phyloP scores from a whole-genome alignment of 53 echinoderm and acorn worm species.

The Echinarachnius parma region DNA sequence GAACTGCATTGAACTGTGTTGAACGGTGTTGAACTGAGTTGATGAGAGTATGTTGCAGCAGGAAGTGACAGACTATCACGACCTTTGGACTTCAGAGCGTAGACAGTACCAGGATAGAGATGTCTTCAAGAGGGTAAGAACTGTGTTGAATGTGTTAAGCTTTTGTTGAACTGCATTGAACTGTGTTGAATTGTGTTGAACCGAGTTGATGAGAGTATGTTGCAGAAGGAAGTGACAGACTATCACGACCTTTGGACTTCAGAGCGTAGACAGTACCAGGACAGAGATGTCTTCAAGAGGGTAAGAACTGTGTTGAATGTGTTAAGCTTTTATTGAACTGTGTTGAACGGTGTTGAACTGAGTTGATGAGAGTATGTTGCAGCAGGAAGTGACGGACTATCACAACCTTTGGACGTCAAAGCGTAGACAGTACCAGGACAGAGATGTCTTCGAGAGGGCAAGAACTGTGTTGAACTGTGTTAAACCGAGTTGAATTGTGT shows the following conservation, averaged over 20 bases:
- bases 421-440: constrained; percentile 56
- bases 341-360: no score
- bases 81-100: constrained; percentile 64
- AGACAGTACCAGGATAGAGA: constrained; percentile 55
- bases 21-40: no score
- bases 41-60: constrained; percentile 49
- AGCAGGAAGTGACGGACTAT: constrained; percentile 62
- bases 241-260: constrained; percentile 78
- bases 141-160: no score
- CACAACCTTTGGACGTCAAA: constrained; percentile 70
- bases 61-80: constrained; percentile 74
- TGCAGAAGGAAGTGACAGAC: constrained; percentile 56
- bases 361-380: constrained; percentile 56
- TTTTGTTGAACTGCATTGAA: no score
- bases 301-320: no score
- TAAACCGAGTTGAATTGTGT: no score
- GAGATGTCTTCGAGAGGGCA: constrained; percentile 50
- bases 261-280: constrained; percentile 56
- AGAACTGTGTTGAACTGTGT: no score
- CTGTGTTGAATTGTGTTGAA: no score
- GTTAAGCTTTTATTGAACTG: no score
- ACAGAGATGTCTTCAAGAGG: constrained; percentile 50
- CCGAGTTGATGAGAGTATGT: constrained; percentile 55
- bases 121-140: constrained; percentile 43
- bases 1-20: no score